Base-by-base conservation (phyloP, 2,797 vertebrate species). In the Leptatherina wallacei region DNA sequence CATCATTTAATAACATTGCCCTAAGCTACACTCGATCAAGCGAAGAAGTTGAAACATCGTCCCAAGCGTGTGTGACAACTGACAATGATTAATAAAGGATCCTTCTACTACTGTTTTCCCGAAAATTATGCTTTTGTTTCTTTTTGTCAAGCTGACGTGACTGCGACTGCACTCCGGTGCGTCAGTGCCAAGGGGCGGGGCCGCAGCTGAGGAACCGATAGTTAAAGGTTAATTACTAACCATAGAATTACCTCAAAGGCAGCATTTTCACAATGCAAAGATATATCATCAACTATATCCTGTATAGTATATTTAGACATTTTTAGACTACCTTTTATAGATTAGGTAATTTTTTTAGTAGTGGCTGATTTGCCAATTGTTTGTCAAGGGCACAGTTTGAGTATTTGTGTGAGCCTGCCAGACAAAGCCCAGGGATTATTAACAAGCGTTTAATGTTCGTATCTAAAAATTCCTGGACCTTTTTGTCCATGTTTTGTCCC, bases 151-250 rank as follows among this genome's bases (percentile, higher is more conserved):
- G 65, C 68, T 55, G 77, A 92, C 81, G 77, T 85, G 61, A 85
- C 75, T 1, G 29, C 60, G 22, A 32, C 22, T 0, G 10, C 27
- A 12, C 22, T 29, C 3, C 0, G 13, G 4, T 16, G 29, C 72
- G 79, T 89, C 84, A 80, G 10, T 0, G 5, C 3, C 3, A 5
- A 36, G 60, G 65, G 90, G 90, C 59, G 88, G 88, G 4, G 80
- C 77, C n/a, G 0, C 44, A 47, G 44, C 44, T 20, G 42, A 18
- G 18, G 6, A 47, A 47, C 2, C 16, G 16, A 6, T 0, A 16
- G 4, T 35, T 3, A 6, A 35, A 1, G 3, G 13, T 12, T 40
- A 40, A 47, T 2, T 47, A 2, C 18, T 47, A 3, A 64, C 85
- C 77, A 14, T 1, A 0, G 0, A 2, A 0, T 0, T 0, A 0